These are phyloP conservation scores for Anguilla obscura DNA, from an alignment of 2,797 vertebrate species.

Conservation along the genomic window DNA sequence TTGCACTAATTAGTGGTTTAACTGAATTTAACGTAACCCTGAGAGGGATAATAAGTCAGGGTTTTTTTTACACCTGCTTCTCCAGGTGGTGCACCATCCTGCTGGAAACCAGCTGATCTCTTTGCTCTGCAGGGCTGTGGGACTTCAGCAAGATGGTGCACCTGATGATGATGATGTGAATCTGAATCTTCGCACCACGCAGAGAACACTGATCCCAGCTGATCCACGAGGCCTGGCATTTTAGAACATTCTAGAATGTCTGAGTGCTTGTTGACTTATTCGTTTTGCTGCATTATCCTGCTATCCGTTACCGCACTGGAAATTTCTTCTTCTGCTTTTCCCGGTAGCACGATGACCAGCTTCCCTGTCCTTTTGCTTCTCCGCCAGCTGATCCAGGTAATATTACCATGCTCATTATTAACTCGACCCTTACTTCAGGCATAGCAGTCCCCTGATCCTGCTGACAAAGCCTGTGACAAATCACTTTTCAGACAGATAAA, in stretches of 20 bases:
- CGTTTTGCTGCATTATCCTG: not conserved
- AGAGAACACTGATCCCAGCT: not conserved
- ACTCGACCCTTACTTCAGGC: not conserved
- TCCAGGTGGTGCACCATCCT: not conserved
- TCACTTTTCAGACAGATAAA: not conserved
- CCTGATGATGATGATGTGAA: not conserved
- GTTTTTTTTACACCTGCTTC: not conserved
- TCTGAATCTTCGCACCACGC: not conserved
- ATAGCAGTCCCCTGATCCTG: not conserved
- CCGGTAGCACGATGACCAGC: not conserved
- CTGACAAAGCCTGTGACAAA: not conserved
- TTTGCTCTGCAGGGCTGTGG: not conserved
- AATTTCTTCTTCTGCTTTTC: not conserved
- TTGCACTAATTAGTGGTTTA: not conserved
- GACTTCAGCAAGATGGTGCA: not conserved
- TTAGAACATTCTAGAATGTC: not conserved
- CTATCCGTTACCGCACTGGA: not conserved
- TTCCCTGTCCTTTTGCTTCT: not conserved
- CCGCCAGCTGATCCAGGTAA: not conserved
- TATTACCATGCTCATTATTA: too few relatives aligned
- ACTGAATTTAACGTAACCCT: not conserved
- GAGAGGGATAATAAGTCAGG: not conserved
- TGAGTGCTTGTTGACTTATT: not conserved
- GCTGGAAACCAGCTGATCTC: not conserved
- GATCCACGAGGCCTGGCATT: not conserved